Percentiles rank a stretch among this genome's conserved stretches.
phyloP scores from a whole-genome alignment of 2,797 vertebrate genomes.

The Valencia hispanica region DNA sequence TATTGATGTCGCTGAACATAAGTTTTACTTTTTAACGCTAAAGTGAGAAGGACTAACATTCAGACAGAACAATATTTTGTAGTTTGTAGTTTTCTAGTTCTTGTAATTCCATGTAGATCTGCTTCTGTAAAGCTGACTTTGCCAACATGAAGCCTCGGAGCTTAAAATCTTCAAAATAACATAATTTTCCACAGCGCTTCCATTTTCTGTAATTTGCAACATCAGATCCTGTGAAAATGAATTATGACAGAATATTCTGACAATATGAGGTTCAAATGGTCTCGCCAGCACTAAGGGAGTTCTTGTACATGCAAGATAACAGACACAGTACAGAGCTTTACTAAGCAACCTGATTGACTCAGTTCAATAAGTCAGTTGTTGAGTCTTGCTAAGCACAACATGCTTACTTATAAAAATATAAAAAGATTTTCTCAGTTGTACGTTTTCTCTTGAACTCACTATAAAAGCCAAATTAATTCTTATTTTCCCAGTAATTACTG shows the following conservation, averaged over 20 bases:
- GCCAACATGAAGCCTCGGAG: background rate
- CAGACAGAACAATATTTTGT: background rate
- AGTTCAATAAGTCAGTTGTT: background rate
- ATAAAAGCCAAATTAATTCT: slow-evolving; percentile 41
- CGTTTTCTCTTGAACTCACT: slow-evolving; percentile 17
- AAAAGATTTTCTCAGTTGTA: background rate
- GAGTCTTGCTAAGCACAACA: slow-evolving; percentile 3
- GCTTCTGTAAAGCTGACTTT: background rate
- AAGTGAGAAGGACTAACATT: background rate
- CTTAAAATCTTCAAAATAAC: background rate
- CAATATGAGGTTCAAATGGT: background rate
- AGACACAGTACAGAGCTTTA: background rate
- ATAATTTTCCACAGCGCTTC: background rate
- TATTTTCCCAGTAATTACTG: slow-evolving; percentile 60
- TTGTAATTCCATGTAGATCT: background rate
- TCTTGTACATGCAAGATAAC: background rate
- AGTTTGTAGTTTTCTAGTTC: background rate
- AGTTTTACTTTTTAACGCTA: background rate
- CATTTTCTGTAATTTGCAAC: background rate
- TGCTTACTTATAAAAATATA: background rate
- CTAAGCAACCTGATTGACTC: background rate
- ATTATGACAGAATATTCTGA: background rate
- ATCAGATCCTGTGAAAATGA: background rate
- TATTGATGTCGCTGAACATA: background rate
- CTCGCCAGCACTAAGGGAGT: background rate